Percentiles rank a stretch among this genome's conserved stretches.
These are phyloP conservation scores for Chrysolina oricalcia DNA, from an alignment of 2,888 invertebrate genomes.

Conservation along the genomic window DNA sequence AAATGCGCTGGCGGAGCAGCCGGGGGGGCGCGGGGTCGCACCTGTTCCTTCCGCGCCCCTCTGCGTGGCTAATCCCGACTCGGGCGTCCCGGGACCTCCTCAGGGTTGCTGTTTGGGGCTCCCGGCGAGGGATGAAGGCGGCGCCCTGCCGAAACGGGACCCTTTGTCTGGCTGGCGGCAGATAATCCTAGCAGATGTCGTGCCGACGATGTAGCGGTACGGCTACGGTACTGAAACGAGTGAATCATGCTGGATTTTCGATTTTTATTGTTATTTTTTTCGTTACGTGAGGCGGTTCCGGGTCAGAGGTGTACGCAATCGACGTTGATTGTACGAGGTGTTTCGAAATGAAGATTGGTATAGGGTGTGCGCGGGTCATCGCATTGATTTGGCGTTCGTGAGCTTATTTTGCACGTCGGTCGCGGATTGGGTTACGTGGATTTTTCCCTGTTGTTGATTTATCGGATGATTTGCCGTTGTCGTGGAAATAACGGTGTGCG, in stretches of 20 bases:
- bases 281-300: constrained; percentile 67
- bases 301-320: constrained; percentile 44
- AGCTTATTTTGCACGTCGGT: constrained; percentile 19
- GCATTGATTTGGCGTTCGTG: constrained; percentile 17
- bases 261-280: constrained; percentile 39
- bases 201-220: constrained; percentile 38
- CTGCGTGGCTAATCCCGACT: not conserved
- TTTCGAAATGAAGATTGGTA: constrained; percentile 24
- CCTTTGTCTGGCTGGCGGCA: constrained; percentile 54
- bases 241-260: constrained; percentile 58
- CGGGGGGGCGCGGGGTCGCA: constrained; percentile 18
- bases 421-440: not conserved
- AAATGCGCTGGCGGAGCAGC: constrained; percentile 19
- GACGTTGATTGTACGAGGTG: constrained; percentile 35
- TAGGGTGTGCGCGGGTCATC: not conserved
- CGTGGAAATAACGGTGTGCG: not conserved
- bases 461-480: not conserved
- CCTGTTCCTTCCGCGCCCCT: constrained; percentile 16
- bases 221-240: constrained; percentile 57
- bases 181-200: constrained; percentile 45
- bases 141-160: constrained; percentile 68
- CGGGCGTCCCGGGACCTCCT: not conserved
- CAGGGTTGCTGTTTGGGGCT: constrained; percentile 46
- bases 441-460: constrained; percentile 2
- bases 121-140: constrained; percentile 53